A percentile compares a stretch with the other conserved stretches of the same genome.
Evolutionary conservation across 1,140 invertebrate genomes (phyloP).

Genomic region (Drosophila funebris): DNA sequence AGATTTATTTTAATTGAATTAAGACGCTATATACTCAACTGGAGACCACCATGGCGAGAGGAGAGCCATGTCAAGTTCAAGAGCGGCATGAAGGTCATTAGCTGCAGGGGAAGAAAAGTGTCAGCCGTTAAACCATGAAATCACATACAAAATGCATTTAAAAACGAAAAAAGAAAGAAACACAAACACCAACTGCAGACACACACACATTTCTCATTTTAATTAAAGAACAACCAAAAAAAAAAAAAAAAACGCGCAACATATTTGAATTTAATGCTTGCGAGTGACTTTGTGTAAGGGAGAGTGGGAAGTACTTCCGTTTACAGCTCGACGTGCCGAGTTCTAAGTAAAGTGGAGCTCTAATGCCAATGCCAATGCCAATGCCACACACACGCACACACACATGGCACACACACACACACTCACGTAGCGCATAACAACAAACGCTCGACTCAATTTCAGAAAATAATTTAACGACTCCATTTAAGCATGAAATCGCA

Average conservation of each 20-base stretch:
- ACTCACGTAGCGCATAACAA: slow-evolving; percentile 31
- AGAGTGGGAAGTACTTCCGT: slow-evolving; percentile 67
- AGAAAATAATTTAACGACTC: slow-evolving; percentile 82
- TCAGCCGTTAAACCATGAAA: slow-evolving; percentile 72
- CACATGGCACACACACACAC: slow-evolving; percentile 20
- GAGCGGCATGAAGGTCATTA: slow-evolving; percentile 41
- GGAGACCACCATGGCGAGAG: slow-evolving; percentile 26
- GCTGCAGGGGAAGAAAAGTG: slow-evolving; percentile 31
- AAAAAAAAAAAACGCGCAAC: slow-evolving; percentile 33
- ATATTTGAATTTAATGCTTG: slow-evolving; percentile 79
- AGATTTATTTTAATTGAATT: no score
- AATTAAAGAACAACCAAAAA: slow-evolving; percentile 61
- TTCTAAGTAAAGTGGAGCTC: slow-evolving; percentile 38
- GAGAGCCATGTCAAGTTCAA: slow-evolving; percentile 33
- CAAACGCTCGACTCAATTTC: slow-evolving; percentile 76
- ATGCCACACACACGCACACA: slow-evolving; percentile 3
- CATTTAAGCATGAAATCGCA: slow-evolving; percentile 78
- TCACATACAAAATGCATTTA: slow-evolving; percentile 80
- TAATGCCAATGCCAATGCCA: slow-evolving; percentile 71
- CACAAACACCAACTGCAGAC: slow-evolving; percentile 23
- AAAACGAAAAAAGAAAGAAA: slow-evolving; percentile 27
- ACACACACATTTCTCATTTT: slow-evolving; percentile 73
- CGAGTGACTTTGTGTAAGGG: slow-evolving; percentile 28
- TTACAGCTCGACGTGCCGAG: slow-evolving; percentile 69
- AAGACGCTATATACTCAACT: background rate